Base-by-base conservation (phyloP, 2,797 vertebrate genomes). In the Muscicapa comitata region DNA sequence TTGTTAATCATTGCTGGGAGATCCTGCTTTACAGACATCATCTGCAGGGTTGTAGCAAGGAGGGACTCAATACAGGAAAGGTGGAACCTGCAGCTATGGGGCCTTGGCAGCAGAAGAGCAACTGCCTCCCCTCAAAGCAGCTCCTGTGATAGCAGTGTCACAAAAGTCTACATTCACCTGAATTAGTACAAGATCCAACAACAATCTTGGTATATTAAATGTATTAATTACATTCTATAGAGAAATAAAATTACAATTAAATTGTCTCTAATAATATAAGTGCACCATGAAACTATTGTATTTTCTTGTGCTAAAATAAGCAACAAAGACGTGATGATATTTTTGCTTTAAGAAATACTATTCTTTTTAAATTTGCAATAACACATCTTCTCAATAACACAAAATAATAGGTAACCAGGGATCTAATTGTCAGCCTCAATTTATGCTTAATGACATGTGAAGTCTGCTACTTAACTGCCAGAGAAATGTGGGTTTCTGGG, bases 281-380 rank as follows among this genome's bases (percentile, higher is more conserved):
- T 61, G 53, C 20, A 61, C 23, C 14, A 35, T 37, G 40, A 84
- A 93, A 66, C 35, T 6, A 48, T 23, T 70, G 0, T 57, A 62
- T 65, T 92, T 89, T 28, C n/a, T 50, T 85, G 29, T 51, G n/a
- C 51, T 86, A 75, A 91, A 95, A 38, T 87, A 95, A 87, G 68
- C 72, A 88, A 61, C 35, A 58, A 59, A 70, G 12, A 65, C 51
- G 17, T 33, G 35, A 61, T 51, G 4, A 18, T 31, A 48, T 58
- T 88, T 85, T 82, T 67, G 18, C 37, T 61, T 48, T 53, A 82
- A 65, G 38, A 84, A 48, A 73, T 29, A 51, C 5, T 48, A 3
- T 33, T 77, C 4, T 37, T 79, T 74, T 86, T 62, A 35, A 92
- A 70, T 18, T 67, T 74, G 28, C 0, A 4, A 19, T 31, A 53